Evolutionary conservation across 2,888 invertebrate genomes (phyloP).

Genomic region (Epinotia ramella): DNA sequence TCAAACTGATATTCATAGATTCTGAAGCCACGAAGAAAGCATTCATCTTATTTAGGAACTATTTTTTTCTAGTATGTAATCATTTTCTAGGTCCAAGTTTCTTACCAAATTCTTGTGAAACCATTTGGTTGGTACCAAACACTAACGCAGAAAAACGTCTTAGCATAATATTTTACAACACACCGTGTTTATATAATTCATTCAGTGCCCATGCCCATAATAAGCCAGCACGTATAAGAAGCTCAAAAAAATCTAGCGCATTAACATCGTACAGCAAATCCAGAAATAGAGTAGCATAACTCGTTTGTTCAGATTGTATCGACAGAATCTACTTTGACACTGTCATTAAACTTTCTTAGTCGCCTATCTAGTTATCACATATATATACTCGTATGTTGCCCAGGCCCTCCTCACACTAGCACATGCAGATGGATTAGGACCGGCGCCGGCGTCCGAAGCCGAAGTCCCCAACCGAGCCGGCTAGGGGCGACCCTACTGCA

Average conservation of each 20-base stretch:
- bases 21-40: background rate
- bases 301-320: slow-evolving; percentile 7
- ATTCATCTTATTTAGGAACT: too few species aligned
- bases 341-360: slow-evolving; percentile 18
- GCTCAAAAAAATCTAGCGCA: background rate
- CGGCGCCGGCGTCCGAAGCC: slow-evolving; percentile 1
- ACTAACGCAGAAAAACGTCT: background rate
- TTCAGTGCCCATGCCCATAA: slow-evolving; percentile 1
- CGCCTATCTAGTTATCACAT: slow-evolving; percentile 7
- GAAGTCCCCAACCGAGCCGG: slow-evolving; percentile 40
- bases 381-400: background rate
- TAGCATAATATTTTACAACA: background rate
- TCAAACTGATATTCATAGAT: background rate
- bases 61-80: too few species aligned
- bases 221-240: slow-evolving; percentile 8
- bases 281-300: background rate
- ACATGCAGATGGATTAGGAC: slow-evolving; percentile 32
- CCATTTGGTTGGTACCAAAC: background rate
- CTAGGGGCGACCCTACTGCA: slow-evolving; percentile 43
- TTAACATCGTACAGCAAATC: slow-evolving; percentile 5
- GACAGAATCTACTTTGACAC: slow-evolving; percentile 8
- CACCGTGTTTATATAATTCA: background rate
- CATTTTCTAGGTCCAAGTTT: background rate
- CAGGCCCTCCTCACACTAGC: slow-evolving; percentile 25
- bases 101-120: background rate